Evolutionary conservation across 2,888 invertebrate genomes (phyloP).

Genomic region (Strigamia crassipes): DNA sequence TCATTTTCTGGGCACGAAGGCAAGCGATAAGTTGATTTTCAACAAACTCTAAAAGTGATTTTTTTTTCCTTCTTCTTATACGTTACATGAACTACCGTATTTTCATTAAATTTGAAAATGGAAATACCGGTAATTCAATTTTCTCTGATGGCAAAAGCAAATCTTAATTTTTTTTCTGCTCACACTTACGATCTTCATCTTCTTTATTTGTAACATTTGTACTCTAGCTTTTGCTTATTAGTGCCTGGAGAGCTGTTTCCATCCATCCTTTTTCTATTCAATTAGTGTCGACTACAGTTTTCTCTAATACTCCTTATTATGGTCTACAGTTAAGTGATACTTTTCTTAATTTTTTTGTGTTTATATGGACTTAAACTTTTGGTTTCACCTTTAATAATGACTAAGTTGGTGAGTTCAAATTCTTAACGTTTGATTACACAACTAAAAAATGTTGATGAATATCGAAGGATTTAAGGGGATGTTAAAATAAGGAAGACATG

Average conservation of each 20-base stretch:
- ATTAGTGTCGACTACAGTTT: slow-evolving; percentile 30
- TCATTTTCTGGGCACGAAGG: no score
- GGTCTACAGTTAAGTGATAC: not conserved
- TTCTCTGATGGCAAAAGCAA: not conserved
- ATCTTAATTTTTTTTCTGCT: not conserved
- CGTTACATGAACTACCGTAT: not conserved
- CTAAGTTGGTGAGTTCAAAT: no score
- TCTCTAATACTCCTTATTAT: not conserved
- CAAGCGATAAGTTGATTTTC: no score
- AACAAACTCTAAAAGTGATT: no score
- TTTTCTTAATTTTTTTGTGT: not conserved
- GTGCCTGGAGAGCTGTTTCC: not conserved
- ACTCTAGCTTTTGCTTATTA: not conserved
- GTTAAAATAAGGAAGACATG: no score
- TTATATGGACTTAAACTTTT: no score
- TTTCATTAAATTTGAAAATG: not conserved
- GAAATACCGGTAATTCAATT: not conserved
- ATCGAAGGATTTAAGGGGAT: no score
- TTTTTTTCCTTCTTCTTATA: no score
- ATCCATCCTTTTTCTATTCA: slow-evolving; percentile 18
- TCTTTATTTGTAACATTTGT: not conserved
- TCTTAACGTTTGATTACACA: no score
- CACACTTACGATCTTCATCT: not conserved
- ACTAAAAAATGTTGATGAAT: no score
- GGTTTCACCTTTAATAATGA: no score